Percentiles rank a stretch among this genome's conserved stretches.
These are phyloP conservation scores for Sebastes kiyomatsui DNA, from an alignment of 2,797 vertebrate species.

Conservation along the genomic window DNA sequence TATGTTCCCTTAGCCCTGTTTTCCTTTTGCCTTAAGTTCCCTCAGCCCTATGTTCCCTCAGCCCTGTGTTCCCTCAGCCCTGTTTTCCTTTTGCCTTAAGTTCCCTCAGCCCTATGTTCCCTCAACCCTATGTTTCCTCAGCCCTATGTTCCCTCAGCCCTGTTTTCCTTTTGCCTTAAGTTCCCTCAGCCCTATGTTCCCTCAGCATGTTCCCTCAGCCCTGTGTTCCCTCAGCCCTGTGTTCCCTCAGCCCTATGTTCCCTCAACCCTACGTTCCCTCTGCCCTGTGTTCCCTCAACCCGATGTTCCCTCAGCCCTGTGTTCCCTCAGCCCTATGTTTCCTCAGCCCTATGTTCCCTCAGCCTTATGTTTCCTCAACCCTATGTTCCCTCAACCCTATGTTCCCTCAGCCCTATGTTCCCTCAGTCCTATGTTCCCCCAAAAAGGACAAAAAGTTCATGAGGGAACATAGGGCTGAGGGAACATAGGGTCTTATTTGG, in stretches of 20 bases:
- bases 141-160: too few species aligned
- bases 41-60: not conserved
- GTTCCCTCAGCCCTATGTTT: fast-evolving
- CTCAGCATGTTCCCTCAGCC: too few species aligned
- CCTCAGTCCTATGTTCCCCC: too few species aligned
- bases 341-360: fast-evolving
- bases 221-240: fast-evolving
- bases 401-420: fast-evolving
- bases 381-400: fast-evolving
- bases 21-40: too few species aligned
- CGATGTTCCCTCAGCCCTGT: fast-evolving
- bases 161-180: fast-evolving
- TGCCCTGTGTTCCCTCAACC: fast-evolving
- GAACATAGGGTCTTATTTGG: too few species aligned
- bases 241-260: too few species aligned
- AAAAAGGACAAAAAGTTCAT: too few species aligned
- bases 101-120: not conserved
- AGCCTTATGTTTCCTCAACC: fast-evolving
- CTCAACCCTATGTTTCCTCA: fast-evolving
- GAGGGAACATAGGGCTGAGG: too few species aligned
- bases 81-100: too few species aligned
- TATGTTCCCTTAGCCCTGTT: too few species aligned
- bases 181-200: too few species aligned
- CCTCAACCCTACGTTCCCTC: fast-evolving
- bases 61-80: fast-evolving